Evolutionary conservation across 2,888 invertebrate species (phyloP), one percentile per base, ranked within the genome.

Genomic region (Clistopyga incitator): DNA sequence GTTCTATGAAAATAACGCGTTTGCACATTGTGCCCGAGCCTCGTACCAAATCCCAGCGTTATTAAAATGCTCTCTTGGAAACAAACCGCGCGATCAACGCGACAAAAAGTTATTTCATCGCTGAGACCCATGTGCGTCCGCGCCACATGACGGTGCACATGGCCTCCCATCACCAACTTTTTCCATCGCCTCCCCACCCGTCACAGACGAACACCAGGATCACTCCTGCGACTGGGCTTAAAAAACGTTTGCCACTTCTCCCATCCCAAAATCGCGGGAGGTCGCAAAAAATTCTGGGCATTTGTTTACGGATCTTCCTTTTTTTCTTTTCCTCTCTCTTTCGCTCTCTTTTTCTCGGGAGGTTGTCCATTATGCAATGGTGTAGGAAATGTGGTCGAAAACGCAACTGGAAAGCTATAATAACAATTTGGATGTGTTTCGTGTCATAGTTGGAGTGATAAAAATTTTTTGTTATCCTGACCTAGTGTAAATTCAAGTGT

Each of bases 101-200:
- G 54, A 70, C 68, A 82, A 82, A 45, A 78, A 52, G 25, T 71
- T 78, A 75, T 75, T 70, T 54, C 56, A 79, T 65, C 76, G 47
- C 59, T 50, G 29, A 50, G 78, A 20, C 52, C 64, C 82, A 82
- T 79, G 70, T 78, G 71, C 23, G 82, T 61, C 23, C 25, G 75
- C 59, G 67, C 82, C 82, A 82, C 70, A 79, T 82, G 79, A 82
- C 25, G 59, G 38, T 23, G 74, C 82, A 82, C 79, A 82, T 82
- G 82, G 78, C 79, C 75, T 47, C 47, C n/a, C 59, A 42, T 70
- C 25, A 42, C 29, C 23, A 70, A 38, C 38, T 65, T 78, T 82
- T 82, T 72, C 13, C 54, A 13, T 50, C 6, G 6, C 47, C 29
- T 47, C 45, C 52, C 13, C 59, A 38, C 1, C 52, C 38, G 52